Conservation (phyloP, 1,140 invertebrate species). For the Calosoma granatense region DNA sequence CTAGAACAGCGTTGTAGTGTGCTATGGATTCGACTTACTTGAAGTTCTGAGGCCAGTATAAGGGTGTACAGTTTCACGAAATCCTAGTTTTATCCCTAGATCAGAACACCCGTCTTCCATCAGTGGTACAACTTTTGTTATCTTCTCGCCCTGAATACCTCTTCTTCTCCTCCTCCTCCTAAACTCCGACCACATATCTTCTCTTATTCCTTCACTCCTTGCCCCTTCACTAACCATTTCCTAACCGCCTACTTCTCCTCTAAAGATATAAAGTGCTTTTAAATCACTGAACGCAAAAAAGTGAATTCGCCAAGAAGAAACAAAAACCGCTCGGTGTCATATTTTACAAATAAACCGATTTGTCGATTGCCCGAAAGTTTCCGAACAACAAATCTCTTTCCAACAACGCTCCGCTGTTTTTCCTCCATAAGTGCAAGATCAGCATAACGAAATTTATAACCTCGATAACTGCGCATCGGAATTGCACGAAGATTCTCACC, state of each 20-base stretch:
- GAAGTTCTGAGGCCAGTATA: too few species aligned
- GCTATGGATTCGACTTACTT: too few species aligned
- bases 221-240: not conserved
- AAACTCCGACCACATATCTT: not conserved
- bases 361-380: not conserved
- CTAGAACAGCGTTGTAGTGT: too few species aligned
- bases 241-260: not conserved
- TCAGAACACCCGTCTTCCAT: not conserved
- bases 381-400: slow-evolving; percentile 5
- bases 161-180: not conserved
- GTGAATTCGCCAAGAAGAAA: not conserved
- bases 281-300: not conserved
- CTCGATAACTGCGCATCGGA: not conserved
- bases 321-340: slow-evolving; percentile 2
- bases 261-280: not conserved
- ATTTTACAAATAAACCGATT: slow-evolving; percentile 8
- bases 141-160: not conserved
- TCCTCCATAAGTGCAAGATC: slow-evolving; percentile 1
- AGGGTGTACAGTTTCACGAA: too few species aligned
- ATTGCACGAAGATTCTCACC: not conserved
- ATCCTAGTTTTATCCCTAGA: not conserved
- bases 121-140: not conserved
- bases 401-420: not conserved
- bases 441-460: slow-evolving; percentile 9
- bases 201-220: not conserved